These are phyloP conservation scores for Salvator merianae DNA, from an alignment of 2,113 vertebrate species.

Conservation along the genomic window DNA sequence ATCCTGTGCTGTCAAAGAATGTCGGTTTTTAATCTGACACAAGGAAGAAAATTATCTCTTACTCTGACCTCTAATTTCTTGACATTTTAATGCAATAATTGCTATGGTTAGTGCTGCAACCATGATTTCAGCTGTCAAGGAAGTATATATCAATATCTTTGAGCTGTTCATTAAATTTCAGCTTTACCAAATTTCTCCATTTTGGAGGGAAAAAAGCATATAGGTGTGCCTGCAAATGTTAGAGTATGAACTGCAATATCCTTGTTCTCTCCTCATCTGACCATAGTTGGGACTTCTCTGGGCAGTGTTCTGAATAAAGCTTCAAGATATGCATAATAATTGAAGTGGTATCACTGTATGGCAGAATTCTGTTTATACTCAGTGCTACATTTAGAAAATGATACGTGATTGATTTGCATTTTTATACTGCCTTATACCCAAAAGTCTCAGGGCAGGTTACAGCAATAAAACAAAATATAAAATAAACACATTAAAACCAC, in stretches of 20 bases:
- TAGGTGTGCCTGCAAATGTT: conserved; percentile 27
- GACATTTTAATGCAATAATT: conserved; percentile 94
- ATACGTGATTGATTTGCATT: background rate
- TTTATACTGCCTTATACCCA: no score
- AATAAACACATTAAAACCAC: no score
- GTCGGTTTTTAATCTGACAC: conserved; percentile 88
- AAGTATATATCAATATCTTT: conserved; percentile 86
- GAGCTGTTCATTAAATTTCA: conserved; percentile 77
- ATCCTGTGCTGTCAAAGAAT: conserved; percentile 81
- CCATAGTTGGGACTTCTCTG: background rate
- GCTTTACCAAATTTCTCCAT: conserved; percentile 49
- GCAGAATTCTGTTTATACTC: background rate
- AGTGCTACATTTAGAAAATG: background rate
- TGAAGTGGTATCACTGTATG: background rate
- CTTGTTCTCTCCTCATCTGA: background rate
- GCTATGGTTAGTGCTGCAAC: conserved; percentile 84
- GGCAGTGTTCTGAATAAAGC: background rate
- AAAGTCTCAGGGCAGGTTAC: no score
- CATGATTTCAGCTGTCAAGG: conserved; percentile 86
- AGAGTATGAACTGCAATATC: conserved; percentile 5
- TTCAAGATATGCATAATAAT: conserved; percentile 13
- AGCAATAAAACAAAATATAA: no score
- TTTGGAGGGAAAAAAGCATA: conserved; percentile 24
- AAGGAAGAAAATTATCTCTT: conserved; percentile 86
- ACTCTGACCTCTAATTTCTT: conserved; percentile 91